Evolutionary conservation across 1,140 invertebrate genomes (phyloP), one percentile per base, ranked within the genome.

Genomic region (Leptopilina boulardi): DNA sequence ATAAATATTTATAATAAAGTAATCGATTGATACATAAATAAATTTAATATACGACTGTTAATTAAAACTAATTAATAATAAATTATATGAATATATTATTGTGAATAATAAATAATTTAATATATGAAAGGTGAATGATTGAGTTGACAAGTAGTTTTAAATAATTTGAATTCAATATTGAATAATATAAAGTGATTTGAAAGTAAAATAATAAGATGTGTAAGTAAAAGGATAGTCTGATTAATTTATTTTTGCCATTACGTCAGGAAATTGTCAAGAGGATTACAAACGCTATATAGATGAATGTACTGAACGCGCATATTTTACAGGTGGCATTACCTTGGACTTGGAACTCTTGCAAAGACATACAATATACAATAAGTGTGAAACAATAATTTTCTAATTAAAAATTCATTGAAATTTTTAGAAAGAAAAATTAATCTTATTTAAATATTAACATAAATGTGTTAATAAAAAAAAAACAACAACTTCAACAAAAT

Each of bases 311-410:
- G 2, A 30, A 30, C 23, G 23, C 71, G 70, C 18, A 19, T 77
- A 38, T 66, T n/a, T 21, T 26, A 44, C 44, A 18, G 19, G 10
- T n/a, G 38, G 23, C 18, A 80, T 86, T 83, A 87, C 86, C 84
- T 86, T 78, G 84, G 41, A 85, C 85, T 47, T 85, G 75, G 74
- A 80, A 80, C 21, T 85, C 80, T 74, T 82, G 77, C 15, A 87
- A 73, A 78, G 81, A 73, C 83, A 86, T 86, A 42, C 70, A 19
- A 77, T 10, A 21, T 11, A 77, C 19, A 54, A 30, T 0, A 77
- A 47, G 8, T 13, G 4, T 59, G 19, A 19, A 75, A 51, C 47
- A 75, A 6, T 70, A 51, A 38, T 3, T 15, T 18, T 8, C 19
- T 23, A 56, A 56, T 23, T 23, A 10, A 23, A n/a, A 23, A 6